phyloP scores from a whole-genome alignment of 2,888 invertebrate species.

The Acanthopleura granulata region DNA sequence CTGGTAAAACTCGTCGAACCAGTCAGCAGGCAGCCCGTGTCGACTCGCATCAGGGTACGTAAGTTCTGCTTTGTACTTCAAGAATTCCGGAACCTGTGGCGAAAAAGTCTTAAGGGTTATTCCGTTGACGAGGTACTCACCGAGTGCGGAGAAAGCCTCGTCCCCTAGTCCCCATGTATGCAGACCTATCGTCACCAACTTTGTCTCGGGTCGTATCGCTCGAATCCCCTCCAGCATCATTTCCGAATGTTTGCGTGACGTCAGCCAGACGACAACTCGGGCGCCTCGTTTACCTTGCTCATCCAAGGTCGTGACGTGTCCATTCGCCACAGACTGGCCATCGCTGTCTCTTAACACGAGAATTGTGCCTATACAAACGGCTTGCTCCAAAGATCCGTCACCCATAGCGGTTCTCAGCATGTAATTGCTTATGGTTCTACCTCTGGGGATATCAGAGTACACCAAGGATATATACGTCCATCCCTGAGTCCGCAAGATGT shows the following conservation, averaged over 20 bases:
- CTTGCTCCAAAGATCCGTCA: conserved; percentile 12
- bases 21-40: conserved; percentile 61
- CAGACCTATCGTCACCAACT: conserved; percentile 52
- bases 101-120: background rate
- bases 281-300: conserved; percentile 33
- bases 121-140: background rate
- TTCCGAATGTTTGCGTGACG: conserved; percentile 29
- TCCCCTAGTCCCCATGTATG: conserved; percentile 39
- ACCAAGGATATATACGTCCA: conserved; percentile 68
- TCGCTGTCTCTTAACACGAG: background rate
- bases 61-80: background rate
- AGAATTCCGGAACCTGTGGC: background rate
- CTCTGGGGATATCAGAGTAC: conserved; percentile 38
- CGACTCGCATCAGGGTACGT: background rate
- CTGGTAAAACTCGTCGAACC: conserved; percentile 71
- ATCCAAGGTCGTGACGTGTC: conserved; percentile 34
- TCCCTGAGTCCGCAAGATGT: conserved; percentile 59
- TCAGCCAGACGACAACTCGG: conserved; percentile 61
- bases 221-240: background rate
- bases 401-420: background rate
- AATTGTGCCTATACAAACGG: background rate
- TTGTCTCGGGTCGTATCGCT: background rate
- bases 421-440: background rate
- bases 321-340: conserved; percentile 23
- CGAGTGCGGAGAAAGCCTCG: background rate